These are phyloP conservation scores for Bufo bufo DNA, from an alignment of 2,113 vertebrate species.

Conservation along the genomic window DNA sequence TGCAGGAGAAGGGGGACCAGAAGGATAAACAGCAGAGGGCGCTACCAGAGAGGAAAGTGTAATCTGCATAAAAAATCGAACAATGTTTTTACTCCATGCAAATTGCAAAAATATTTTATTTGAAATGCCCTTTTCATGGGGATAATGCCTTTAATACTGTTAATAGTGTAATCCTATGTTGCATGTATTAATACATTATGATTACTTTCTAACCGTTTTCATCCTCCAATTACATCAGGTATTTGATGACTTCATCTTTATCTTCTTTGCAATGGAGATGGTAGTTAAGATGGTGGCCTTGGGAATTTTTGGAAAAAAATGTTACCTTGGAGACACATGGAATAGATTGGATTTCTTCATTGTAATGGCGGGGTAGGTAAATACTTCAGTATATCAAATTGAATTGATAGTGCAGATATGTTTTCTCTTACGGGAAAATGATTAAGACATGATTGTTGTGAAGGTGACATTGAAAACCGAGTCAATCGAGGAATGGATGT, in stretches of 20 bases:
- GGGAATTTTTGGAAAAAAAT: slow-evolving; percentile 93
- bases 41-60: too few relatives aligned
- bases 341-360: slow-evolving; percentile 98
- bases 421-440: background rate
- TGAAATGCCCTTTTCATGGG: too few relatives aligned
- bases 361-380: slow-evolving; percentile 93
- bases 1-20: too few relatives aligned
- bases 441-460: background rate
- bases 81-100: too few relatives aligned
- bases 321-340: slow-evolving; percentile 97
- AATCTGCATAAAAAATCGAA: too few relatives aligned
- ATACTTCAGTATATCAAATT: background rate
- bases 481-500: background rate
- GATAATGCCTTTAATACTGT: background rate
- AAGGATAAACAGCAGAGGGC: too few relatives aligned
- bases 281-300: slow-evolving; percentile 96
- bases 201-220: background rate
- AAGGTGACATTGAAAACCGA: background rate
- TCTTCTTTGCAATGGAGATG: slow-evolving; percentile 98
- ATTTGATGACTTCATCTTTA: slow-evolving; percentile 81
- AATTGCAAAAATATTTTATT: too few relatives aligned
- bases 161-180: background rate
- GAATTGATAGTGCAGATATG: background rate
- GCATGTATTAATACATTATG: background rate
- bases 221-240: slow-evolving; percentile 63